These are phyloP conservation scores for Ochotona princeps DNA, from an alignment of 2,113 vertebrate species.

Conservation along the genomic window DNA sequence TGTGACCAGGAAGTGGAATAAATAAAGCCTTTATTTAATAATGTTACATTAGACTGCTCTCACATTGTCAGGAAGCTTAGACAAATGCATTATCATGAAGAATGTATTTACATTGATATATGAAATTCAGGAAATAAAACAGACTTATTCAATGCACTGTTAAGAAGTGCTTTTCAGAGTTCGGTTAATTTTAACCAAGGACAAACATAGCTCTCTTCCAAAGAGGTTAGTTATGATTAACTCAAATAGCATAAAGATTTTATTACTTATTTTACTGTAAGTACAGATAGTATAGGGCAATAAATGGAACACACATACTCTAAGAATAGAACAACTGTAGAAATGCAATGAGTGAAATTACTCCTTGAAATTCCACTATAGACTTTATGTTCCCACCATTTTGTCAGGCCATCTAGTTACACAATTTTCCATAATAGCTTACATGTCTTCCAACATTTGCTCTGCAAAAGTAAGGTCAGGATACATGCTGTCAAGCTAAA, in stretches of 20 bases:
- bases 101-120: not conserved
- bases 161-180: not conserved
- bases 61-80: constrained; percentile 34
- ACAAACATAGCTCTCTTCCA: not conserved
- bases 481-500: not conserved
- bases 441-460: not conserved
- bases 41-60: constrained; percentile 6
- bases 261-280: not conserved
- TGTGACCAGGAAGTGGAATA: constrained; percentile 42
- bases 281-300: not conserved
- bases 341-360: not conserved
- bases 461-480: not conserved
- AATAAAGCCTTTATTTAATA: constrained; percentile 7
- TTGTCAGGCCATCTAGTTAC: not conserved
- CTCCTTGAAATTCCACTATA: not conserved
- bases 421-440: not conserved
- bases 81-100: not conserved
- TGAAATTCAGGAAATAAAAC: not conserved
- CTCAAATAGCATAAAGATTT: not conserved
- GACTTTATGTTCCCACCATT: not conserved
- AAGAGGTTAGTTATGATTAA: not conserved
- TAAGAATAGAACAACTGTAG: not conserved
- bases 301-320: not conserved
- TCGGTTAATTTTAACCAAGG: constrained; percentile 11
- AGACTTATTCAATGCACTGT: not conserved